Percentiles rank a stretch among this genome's conserved stretches.
These are phyloP conservation scores for Drosophila navojoa DNA, from an alignment of 1,140 invertebrate genomes.

Conservation along the genomic window DNA sequence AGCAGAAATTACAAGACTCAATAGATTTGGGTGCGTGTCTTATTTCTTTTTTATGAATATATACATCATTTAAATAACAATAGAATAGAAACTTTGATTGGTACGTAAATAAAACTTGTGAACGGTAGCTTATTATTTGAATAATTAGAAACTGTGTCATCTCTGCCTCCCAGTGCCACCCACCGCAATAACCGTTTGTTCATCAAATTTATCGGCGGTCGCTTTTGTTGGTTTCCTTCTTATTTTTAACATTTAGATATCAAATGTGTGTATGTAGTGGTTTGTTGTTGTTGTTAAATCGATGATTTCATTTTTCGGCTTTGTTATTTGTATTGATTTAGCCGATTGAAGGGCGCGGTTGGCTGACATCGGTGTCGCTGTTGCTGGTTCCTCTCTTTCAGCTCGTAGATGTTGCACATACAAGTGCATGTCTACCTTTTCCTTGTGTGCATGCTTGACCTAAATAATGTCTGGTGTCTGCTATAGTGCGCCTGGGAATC, in stretches of 20 bases:
- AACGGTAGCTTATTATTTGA: too few species aligned
- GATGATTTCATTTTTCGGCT: slow-evolving; percentile 58
- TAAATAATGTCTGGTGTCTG: slow-evolving; percentile 39
- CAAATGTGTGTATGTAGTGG: background rate
- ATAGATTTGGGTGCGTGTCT: background rate
- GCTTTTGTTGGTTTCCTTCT: slow-evolving; percentile 7
- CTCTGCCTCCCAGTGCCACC: slow-evolving; percentile 3
- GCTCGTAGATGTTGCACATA: slow-evolving; percentile 35
- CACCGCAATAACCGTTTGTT: slow-evolving; percentile 24
- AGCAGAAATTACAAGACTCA: background rate
- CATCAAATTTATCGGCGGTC: slow-evolving; percentile 18
- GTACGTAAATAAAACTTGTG: too few species aligned
- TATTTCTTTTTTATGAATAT: background rate
- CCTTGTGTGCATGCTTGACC: slow-evolving; percentile 48
- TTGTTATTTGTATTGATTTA: slow-evolving; percentile 61
- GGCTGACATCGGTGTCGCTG: slow-evolving; percentile 8
- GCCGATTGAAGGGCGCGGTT: slow-evolving; percentile 67
- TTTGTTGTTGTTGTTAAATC: slow-evolving; percentile 61
- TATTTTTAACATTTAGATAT: background rate
- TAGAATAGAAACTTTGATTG: too few species aligned
- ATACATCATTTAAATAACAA: too few species aligned
- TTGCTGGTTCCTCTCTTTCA: slow-evolving; percentile 16
- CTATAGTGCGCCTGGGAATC: background rate
- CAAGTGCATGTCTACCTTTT: background rate
- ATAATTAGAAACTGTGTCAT: background rate